A percentile compares a stretch with the other conserved stretches of the same genome.
phyloP scores from a whole-genome alignment of 2,797 vertebrate species.

The Pseudomugil tenellus region DNA sequence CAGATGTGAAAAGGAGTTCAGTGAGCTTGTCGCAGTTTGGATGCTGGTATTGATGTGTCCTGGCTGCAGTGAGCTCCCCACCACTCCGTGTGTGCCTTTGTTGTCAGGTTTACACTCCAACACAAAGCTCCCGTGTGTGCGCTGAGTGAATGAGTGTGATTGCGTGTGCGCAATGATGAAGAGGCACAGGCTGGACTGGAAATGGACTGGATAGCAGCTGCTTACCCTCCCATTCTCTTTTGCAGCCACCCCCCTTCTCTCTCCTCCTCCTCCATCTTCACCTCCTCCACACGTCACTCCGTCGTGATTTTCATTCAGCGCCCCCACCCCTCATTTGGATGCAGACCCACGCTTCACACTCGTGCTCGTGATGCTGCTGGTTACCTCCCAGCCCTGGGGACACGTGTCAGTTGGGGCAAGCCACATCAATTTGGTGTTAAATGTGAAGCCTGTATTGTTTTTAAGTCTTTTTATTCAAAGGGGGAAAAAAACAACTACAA shows the following conservation, averaged over 20 bases:
- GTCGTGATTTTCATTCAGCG: constrained; percentile 86
- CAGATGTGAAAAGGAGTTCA: constrained; percentile 31
- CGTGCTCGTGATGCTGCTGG: constrained; percentile 54
- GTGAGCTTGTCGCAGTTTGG: constrained; percentile 26
- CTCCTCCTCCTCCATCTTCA: constrained; percentile 73
- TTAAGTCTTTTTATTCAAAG: background rate
- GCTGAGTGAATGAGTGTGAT: constrained; percentile 10
- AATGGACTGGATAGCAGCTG: constrained; percentile 68
- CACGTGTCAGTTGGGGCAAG: constrained; percentile 15
- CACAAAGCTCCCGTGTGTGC: constrained; percentile 26
- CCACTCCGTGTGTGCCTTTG: constrained; percentile 50
- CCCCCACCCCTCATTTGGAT: constrained; percentile 82
- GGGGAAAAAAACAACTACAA: background rate
- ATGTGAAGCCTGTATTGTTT: background rate
- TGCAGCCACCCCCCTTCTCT: constrained; percentile 51
- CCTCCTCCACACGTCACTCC: constrained; percentile 73
- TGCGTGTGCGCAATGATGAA: constrained; percentile 23
- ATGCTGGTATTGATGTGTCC: constrained; percentile 18
- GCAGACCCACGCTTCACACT: constrained; percentile 79
- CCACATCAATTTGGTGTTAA: background rate
- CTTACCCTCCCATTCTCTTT: constrained; percentile 58
- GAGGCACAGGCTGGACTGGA: constrained; percentile 61
- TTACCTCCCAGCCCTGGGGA: constrained; percentile 14
- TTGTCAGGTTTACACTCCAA: constrained; percentile 54
- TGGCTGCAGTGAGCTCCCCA: constrained; percentile 35